A percentile compares a stretch with the other conserved stretches of the same genome.
phyloP scores from a whole-genome alignment of 1,140 invertebrate genomes.

The Drosophila sproati region DNA sequence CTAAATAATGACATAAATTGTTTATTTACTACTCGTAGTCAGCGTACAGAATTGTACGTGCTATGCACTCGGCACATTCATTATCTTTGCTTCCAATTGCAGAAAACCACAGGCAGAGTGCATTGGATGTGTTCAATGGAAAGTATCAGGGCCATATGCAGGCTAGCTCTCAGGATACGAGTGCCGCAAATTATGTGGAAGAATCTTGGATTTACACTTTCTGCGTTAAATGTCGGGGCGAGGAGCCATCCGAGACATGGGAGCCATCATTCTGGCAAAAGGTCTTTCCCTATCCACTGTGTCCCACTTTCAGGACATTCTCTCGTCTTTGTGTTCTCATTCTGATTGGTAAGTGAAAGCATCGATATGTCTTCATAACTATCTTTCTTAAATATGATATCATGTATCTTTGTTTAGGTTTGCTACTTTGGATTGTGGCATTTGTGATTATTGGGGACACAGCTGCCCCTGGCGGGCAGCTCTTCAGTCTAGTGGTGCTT shows the following conservation, averaged over 20 bases:
- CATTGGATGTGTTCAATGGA: constrained; percentile 66
- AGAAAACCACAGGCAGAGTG: constrained; percentile 68
- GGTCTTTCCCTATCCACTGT: constrained; percentile 92
- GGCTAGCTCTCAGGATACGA: constrained; percentile 40
- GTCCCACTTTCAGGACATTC: constrained; percentile 91
- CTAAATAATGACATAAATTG: constrained; percentile 50
- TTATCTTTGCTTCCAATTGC: constrained; percentile 19
- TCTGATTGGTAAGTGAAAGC: constrained; percentile 86
- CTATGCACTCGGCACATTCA: constrained; percentile 22
- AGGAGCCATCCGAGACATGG: constrained; percentile 89
- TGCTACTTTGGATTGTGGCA: constrained; percentile 91
- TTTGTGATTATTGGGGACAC: constrained; percentile 90
- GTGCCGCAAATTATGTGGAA: constrained; percentile 67
- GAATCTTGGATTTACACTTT: constrained; percentile 83
- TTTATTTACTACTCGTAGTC: constrained; percentile 17
- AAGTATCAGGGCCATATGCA: constrained; percentile 68
- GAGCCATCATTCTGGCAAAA: constrained; percentile 90
- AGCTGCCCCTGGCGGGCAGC: constrained; percentile 90
- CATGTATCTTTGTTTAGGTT: constrained; percentile 76
- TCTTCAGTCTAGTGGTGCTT: constrained; percentile 91
- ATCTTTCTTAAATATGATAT: no score
- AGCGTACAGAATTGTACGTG: constrained; percentile 1
- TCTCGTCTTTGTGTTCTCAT: constrained; percentile 89
- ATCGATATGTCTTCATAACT: no score
- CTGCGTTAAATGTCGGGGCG: constrained; percentile 80